phyloP scores from a whole-genome alignment of 2,113 vertebrate genomes.

The Raja brachyura region DNA sequence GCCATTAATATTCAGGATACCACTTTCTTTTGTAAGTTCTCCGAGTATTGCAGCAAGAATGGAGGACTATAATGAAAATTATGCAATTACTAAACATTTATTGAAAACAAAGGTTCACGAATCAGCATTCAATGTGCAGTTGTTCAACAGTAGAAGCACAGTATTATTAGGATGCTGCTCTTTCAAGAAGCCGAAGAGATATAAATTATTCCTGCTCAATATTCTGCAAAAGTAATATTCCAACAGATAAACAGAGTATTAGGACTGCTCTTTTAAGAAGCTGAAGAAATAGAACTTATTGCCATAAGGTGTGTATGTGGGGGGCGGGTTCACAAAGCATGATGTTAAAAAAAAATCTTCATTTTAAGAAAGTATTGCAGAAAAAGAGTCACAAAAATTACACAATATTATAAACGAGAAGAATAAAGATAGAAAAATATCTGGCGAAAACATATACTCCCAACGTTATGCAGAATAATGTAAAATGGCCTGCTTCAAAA shows the following conservation, averaged over 20 bases:
- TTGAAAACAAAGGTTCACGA: not conserved
- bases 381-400: not conserved
- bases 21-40: slow-evolving; percentile 70
- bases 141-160: not conserved
- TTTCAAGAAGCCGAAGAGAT: not conserved
- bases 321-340: no score
- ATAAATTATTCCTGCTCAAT: not conserved
- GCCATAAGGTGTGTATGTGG: no score
- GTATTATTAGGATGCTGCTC: not conserved
- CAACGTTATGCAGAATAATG: not conserved
- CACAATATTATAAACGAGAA: not conserved
- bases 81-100: slow-evolving; percentile 11
- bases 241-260: not conserved
- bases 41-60: slow-evolving; percentile 79
- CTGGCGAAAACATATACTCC: not conserved
- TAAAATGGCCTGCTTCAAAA: not conserved
- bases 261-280: no score
- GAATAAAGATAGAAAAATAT: not conserved
- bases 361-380: not conserved
- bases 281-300: no score
- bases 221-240: not conserved
- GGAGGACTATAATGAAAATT: slow-evolving; percentile 66
- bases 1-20: slow-evolving; percentile 68
- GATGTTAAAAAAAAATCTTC: not conserved
- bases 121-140: not conserved